These are phyloP conservation scores for Chaenodraco wilsoni DNA, from an alignment of 2,797 vertebrate genomes.

Conservation along the genomic window DNA sequence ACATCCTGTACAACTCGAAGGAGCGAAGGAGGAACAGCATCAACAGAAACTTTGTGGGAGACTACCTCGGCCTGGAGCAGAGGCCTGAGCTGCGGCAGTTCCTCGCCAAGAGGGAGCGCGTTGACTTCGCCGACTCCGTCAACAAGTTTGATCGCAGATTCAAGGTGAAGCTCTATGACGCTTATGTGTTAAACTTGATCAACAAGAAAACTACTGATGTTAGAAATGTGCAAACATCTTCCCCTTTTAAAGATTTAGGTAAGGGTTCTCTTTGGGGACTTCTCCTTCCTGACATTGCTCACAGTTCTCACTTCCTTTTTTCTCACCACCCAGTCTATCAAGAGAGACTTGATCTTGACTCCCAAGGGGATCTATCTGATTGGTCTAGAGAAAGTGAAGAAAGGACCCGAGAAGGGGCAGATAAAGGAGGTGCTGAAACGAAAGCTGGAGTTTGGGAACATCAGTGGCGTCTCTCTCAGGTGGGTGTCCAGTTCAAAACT, in stretches of 20 bases:
- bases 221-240: background rate
- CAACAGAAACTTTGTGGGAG: slow-evolving; percentile 97
- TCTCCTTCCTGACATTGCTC: slow-evolving; percentile 33
- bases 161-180: slow-evolving; percentile 84
- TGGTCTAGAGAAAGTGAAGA: slow-evolving; percentile 95
- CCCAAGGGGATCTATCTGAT: slow-evolving; percentile 94
- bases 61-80: slow-evolving; percentile 97
- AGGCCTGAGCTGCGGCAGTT: slow-evolving; percentile 93
- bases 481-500: slow-evolving; percentile 46
- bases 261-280: slow-evolving; percentile 7
- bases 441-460: slow-evolving; percentile 89
- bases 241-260: background rate
- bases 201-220: background rate
- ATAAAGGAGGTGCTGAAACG: slow-evolving; percentile 96
- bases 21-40: slow-evolving; percentile 95
- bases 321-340: slow-evolving; percentile 86
- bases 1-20: slow-evolving; percentile 95
- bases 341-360: slow-evolving; percentile 94
- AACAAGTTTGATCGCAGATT: slow-evolving; percentile 97
- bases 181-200: background rate
- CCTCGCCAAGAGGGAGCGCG: slow-evolving; percentile 90
- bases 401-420: slow-evolving; percentile 95
- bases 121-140: slow-evolving; percentile 94
- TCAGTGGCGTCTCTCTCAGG: slow-evolving; percentile 91
- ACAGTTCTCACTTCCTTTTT: slow-evolving; percentile 37